Evolutionary conservation across 2,888 invertebrate species (phyloP).

Genomic region (Brachyptera risi): DNA sequence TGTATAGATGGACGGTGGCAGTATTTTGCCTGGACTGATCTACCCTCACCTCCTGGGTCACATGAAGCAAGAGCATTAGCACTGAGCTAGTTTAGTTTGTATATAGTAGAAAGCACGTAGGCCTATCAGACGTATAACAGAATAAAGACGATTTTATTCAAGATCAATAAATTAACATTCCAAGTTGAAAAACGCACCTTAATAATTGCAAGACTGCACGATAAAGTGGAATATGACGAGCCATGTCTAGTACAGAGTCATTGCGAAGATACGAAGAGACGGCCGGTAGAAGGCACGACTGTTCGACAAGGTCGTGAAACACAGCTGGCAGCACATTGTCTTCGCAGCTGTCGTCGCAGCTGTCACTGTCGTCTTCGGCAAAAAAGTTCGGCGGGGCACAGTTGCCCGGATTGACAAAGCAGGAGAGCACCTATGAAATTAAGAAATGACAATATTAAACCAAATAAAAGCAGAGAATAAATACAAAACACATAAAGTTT

Average conservation of each 20-base stretch:
- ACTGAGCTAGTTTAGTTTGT: no score
- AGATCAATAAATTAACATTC: no score
- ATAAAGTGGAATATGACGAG: slow-evolving; percentile 92
- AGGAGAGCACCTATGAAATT: slow-evolving; percentile 67
- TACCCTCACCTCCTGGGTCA: no score
- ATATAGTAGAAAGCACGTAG: no score
- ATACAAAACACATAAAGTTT: no score
- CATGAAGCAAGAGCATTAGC: no score
- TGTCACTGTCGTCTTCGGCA: slow-evolving; percentile 22
- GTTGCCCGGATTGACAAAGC: slow-evolving; percentile 72
- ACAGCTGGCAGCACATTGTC: slow-evolving; percentile 57
- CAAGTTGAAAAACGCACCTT: slow-evolving; percentile 43
- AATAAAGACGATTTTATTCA: no score
- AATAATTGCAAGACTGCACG: slow-evolving; percentile 77
- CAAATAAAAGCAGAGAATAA: no score
- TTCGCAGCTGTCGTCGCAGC: slow-evolving; percentile 21
- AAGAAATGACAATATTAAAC: no score
- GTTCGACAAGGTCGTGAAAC: slow-evolving; percentile 71
- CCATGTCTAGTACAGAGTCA: slow-evolving; percentile 95
- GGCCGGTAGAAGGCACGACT: slow-evolving; percentile 82
- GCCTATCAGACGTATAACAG: no score
- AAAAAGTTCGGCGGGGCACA: slow-evolving; percentile 35
- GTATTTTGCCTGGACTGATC: no score
- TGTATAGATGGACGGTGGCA: no score
- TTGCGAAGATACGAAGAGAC: slow-evolving; percentile 87